Conservation (phyloP, 2,888 invertebrate genomes). For the Parelbella ahira region DNA sequence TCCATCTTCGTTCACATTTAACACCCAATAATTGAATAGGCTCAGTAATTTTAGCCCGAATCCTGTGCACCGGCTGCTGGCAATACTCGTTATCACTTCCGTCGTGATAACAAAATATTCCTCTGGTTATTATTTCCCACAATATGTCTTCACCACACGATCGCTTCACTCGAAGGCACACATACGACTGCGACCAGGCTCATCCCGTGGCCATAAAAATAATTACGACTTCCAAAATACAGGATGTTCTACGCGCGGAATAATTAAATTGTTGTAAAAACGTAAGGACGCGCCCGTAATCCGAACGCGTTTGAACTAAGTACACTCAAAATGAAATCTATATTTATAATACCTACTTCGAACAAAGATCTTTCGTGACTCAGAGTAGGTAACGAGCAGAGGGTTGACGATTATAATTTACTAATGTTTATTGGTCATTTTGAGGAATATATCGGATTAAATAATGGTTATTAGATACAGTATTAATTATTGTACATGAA, state of each 20-base stretch:
- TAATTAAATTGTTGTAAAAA: conserved; percentile 28
- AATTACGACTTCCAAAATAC: conserved; percentile 28
- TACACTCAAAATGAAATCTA: conserved; percentile 23
- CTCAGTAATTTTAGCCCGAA: too few species aligned
- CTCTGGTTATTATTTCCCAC: conserved; percentile 21
- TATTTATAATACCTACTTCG: too few species aligned
- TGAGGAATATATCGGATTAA: too few species aligned
- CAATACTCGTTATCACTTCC: conserved; percentile 32
- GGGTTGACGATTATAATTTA: too few species aligned
- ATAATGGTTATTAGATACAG: too few species aligned
- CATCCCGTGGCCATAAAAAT: conserved; percentile 28
- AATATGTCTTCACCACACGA: conserved; percentile 27
- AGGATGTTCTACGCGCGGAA: conserved; percentile 33
- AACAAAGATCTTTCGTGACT: background rate
- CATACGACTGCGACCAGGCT: conserved; percentile 28
- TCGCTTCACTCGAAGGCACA: conserved; percentile 22
- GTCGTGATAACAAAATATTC: conserved; percentile 28
- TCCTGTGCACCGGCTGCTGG: conserved; percentile 13
- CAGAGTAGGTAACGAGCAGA: conserved; percentile 5
- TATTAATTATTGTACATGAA: too few species aligned
- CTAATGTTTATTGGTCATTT: too few species aligned
- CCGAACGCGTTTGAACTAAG: conserved; percentile 7
- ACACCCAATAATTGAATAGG: background rate
- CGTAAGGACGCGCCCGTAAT: conserved; percentile 3
- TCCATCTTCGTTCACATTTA: conserved; percentile 20